Percentiles rank a stretch among this genome's conserved stretches.
Conservation (phyloP, 2,888 invertebrate species). For the Sinelater perroti region DNA sequence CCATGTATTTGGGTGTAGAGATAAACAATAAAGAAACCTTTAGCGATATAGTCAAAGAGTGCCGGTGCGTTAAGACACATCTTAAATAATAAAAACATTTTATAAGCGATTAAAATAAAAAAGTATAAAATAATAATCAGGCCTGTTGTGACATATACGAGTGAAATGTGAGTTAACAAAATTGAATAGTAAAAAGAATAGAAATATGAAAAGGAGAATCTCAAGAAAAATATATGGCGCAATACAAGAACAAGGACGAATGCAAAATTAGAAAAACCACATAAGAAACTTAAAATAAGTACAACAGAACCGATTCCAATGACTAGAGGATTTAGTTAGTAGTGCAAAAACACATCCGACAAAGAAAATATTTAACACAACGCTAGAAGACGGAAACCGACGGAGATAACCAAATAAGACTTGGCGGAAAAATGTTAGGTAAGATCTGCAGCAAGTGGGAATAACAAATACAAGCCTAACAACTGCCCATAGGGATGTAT, state of each 20-base stretch:
- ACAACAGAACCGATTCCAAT: not conserved
- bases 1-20: not conserved
- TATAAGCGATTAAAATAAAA: not conserved
- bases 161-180: not conserved
- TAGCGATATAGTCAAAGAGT: not conserved
- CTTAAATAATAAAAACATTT: not conserved
- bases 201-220: not conserved
- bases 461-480: too few species aligned
- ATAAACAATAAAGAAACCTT: constrained; percentile 1
- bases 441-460: too few species aligned
- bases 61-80: not conserved
- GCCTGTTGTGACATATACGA: not conserved
- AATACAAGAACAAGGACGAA: constrained; percentile 1
- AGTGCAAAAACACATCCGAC: not conserved
- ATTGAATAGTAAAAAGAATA: not conserved
- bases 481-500: too few species aligned
- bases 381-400: too few species aligned
- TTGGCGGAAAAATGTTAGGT: too few species aligned
- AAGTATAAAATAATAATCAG: not conserved
- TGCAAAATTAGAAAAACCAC: not conserved
- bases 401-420: too few species aligned
- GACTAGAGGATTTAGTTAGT: not conserved
- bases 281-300: not conserved
- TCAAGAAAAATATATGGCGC: not conserved
- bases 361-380: constrained; percentile 5